Base-by-base conservation (phyloP, 2,113 vertebrate genomes). In the Ondatra zibethicus region DNA sequence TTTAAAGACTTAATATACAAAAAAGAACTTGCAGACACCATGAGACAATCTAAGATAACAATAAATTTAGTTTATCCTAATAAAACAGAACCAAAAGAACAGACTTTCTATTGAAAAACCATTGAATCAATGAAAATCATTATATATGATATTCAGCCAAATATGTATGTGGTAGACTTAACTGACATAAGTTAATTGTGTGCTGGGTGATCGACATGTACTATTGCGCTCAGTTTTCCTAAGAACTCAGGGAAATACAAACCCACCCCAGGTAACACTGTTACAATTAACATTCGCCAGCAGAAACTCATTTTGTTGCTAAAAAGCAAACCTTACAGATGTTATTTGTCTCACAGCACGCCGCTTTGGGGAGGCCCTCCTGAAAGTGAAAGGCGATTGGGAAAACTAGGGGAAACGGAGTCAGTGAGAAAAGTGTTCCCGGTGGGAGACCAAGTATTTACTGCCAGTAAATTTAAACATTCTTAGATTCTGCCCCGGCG, bases 41-140 rank as follows among this genome's bases (percentile, higher is more conserved):
- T 45, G 92, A 97, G 17, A 92, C 42, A 92, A 52, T 70, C 42
- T 75, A 95, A 88, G 39, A 89, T 92, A 42, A 77, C 7, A 96
- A 5, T 10, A 19, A 94, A 77, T 81, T 66, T 93, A 45, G 13
- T 80, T 89, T 81, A 70, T 11, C 1, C 9, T 31, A 63, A 27
- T 77, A 90, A 97, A 92, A 70, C 8, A 1, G 3, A 96, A 55
- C 42, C 68, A 87, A 89, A 96, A 72, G 39, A 77, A 33, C 12
- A 90, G 70, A 93, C 47, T 50, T 70, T 90, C 94, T 29, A 72
- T 13, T 89, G 63, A 92, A 77, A 29, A 61, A 91, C 50, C 58
- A 68, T 58, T n/a, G 42, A 89, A 78, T 78, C 31, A 82, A 17
- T 58, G 12, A 92, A 87, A 36, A 78, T 66, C 78, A 66, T 76